Conservation (phyloP, 64 coral and sea anemone species). For the Porites australiensis region DNA sequence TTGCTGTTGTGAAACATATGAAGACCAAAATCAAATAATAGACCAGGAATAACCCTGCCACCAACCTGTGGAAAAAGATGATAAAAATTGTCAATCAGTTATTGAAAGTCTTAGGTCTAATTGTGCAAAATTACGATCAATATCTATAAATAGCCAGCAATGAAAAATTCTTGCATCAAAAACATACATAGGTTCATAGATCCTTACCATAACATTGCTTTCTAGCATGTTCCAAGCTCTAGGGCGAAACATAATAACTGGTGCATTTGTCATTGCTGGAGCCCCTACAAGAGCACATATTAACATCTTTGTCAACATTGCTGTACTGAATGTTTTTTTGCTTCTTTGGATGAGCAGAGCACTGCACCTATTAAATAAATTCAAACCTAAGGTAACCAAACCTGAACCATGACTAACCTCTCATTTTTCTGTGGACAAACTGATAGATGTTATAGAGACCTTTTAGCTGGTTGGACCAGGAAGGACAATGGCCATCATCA, state of each 20-base stretch:
- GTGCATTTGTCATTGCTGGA: conserved; percentile 68
- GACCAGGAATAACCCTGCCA: conserved; percentile 79
- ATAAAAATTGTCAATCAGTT: neutral
- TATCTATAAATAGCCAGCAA: too few relatives aligned
- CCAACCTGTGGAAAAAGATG: conserved; percentile 50
- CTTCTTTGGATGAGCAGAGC: neutral
- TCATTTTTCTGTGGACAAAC: conserved; percentile 81
- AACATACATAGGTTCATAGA: too few relatives aligned
- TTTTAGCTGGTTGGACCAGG: conserved; percentile 80
- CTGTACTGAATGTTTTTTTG: neutral
- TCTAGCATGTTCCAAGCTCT: conserved; percentile 93
- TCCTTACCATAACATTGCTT: conserved; percentile 76
- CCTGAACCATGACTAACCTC: conserved; percentile 22
- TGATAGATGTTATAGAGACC: conserved; percentile 80
- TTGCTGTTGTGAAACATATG: conserved; percentile 90
- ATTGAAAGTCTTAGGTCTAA: neutral
- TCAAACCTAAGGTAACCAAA: neutral
- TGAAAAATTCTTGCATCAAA: too few relatives aligned
- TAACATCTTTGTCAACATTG: neutral
- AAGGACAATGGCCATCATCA: conserved; percentile 92
- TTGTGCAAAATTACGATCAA: neutral
- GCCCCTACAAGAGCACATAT: conserved; percentile 46
- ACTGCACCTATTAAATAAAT: too few relatives aligned
- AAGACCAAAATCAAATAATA: conserved; percentile 87
- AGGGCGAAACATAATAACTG: conserved; percentile 82